Evolutionary conservation across 2,113 vertebrate genomes (phyloP), one percentile per base, ranked within the genome.

Genomic region (Orthonyx spaldingii): DNA sequence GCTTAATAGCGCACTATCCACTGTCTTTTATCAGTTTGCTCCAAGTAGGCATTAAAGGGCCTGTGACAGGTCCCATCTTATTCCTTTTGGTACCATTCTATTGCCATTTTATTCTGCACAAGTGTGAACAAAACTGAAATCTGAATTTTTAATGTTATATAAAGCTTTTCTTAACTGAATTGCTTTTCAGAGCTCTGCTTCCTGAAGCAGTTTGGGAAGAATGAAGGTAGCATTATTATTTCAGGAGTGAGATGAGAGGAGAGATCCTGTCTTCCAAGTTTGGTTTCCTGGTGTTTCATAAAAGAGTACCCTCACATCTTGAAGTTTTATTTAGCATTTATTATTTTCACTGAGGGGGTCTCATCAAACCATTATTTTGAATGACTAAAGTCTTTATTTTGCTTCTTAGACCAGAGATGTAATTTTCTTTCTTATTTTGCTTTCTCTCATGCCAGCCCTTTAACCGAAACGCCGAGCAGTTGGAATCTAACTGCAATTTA

Each of bases 401-500:
- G 11, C 59, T 65, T 74, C 46, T 70, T n/a, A 46, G 41, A 46
- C 11, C 49, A 92, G 27, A 75, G 26, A 57, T 74, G 47, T 8
- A 28, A 18, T 80, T 86, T 82, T 90, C 10, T 88, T 82, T 94
- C 74, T 63, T 64, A 57, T 86, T 92, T 95, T 6, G 2, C 35
- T 83, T 90, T 88, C 63, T 91, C 63, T 84, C 19, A 56, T 52
- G 42, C 93, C 57, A 88, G 55, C 70, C 46, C 41, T 92, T 75
- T 47, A 28, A 61, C 64, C 2, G 1, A 75, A 84, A 96, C 1
- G 15, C 93, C 63, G 65, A 97, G 94, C 95, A 93, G 95, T 96
- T 96, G 95, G 95, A 92, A 79, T 95, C 87, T 92, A 93, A 95
- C 94, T 97, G 64, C 94, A 87, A 75, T 97, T 97, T 96, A 96